Percentiles rank a stretch among this genome's conserved stretches.
Conservation (phyloP, 2,113 vertebrate genomes). For the Pycnonotus jocosus region DNA sequence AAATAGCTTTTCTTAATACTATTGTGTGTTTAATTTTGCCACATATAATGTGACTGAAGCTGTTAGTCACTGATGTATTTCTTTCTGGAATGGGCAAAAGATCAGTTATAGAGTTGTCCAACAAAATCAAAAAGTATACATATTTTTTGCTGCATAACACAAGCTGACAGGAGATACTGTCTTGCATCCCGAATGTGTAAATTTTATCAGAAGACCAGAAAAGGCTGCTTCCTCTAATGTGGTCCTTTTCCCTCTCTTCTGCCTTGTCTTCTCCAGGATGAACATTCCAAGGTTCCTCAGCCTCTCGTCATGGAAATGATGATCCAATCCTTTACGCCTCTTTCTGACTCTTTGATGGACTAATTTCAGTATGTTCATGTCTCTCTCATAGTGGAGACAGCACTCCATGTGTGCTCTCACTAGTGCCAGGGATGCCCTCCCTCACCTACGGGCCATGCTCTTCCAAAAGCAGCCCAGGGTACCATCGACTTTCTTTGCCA, state of each 20-base stretch:
- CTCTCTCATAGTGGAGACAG: not conserved
- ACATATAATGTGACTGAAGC: not conserved
- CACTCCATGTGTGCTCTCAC: not conserved
- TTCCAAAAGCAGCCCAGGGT: not conserved
- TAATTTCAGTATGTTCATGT: too few species aligned
- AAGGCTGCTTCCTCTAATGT: not conserved
- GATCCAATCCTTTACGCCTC: not conserved
- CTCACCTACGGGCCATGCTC: not conserved
- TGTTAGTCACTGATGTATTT: conserved; percentile 39
- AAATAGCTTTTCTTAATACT: not conserved
- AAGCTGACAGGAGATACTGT: not conserved
- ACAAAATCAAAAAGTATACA: not conserved
- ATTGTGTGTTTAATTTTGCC: conserved; percentile 22
- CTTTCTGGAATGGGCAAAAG: conserved; percentile 47
- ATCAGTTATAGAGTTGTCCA: not conserved
- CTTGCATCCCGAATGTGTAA: not conserved
- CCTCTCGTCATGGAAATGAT: not conserved
- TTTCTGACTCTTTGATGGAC: not conserved
- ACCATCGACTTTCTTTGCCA: not conserved
- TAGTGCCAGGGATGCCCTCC: not conserved
- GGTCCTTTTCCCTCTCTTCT: not conserved
- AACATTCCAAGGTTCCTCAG: not conserved
- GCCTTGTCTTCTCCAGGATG: not conserved
- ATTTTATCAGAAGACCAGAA: not conserved
- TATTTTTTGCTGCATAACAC: not conserved